Base-by-base conservation (phyloP, 2,888 invertebrate genomes). In the Zhuqinia jingwanae region DNA sequence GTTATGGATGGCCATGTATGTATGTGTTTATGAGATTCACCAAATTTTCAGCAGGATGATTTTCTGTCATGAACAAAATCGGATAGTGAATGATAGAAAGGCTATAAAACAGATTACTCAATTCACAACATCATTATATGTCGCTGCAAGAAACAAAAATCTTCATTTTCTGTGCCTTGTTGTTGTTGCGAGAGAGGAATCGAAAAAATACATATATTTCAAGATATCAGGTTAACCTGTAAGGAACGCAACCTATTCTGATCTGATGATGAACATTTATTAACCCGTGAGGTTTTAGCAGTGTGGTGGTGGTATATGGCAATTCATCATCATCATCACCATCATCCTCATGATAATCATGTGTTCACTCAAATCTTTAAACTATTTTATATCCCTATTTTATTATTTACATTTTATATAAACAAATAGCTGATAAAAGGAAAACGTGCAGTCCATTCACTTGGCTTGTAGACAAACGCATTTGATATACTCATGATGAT, bases 381-480 rank as follows among this genome's bases (percentile, higher is more conserved):
- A 70, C 42, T 68, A 15, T 42, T 68, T 68, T 42, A 70, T 47
- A 50, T 22, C 70, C 70, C 47, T 25, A 47, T 70, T 70, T 50
- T 70, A 15, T 70, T 70, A 70, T 70, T 70, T 27, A 17, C 45
- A 45, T 36, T 68, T 68, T 68, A 42, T 68, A 42, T 68, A 68
- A 36, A 45, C 42, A 68, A 68, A 68, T 17, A 70, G 25, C 36
- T n/a, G 25, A 70, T 70, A 50, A 70, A 70, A 45, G 56, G 27
- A 73, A 75, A 75, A 45, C 70, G 70, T 75, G 75, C 50, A 47
- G 27, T 25, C 47, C 73, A 73, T 73, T 73, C 73, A 47, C 50
- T 50, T 50, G n/a, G n/a, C 50, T 20, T 75, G 56, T 36, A 36
- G 36, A 53, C 75, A n/a, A n/a, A n/a, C n/a, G n/a, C n/a, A 30